Percentiles rank a stretch among this genome's conserved stretches.
Conservation (phyloP, 2,888 invertebrate genomes). For the Drosophila neutralis region DNA sequence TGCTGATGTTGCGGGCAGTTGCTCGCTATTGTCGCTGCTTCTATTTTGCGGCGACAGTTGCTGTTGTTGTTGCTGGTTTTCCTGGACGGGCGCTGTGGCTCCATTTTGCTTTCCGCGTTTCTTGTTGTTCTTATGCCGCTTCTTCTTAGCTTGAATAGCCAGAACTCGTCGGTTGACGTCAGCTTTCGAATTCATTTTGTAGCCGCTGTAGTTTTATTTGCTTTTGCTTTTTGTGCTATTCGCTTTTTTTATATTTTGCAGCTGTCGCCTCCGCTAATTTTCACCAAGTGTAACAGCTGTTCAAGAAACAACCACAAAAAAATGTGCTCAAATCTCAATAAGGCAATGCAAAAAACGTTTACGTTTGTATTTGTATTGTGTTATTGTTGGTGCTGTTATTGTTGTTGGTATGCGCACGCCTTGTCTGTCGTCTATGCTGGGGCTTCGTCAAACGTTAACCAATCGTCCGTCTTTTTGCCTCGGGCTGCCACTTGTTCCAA, state of each 20-base stretch:
- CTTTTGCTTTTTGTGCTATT: constrained; percentile 28
- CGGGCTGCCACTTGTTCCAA: constrained; percentile 65
- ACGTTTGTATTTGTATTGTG: constrained; percentile 31
- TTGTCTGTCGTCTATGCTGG: constrained; percentile 52
- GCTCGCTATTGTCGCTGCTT: constrained; percentile 26
- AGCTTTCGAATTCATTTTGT: constrained; percentile 92
- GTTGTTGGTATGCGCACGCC: constrained; percentile 58
- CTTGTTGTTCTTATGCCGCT: constrained; percentile 94
- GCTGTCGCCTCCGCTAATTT: constrained; percentile 52
- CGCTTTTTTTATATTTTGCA: constrained; percentile 29
- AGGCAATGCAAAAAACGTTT: constrained; percentile 61
- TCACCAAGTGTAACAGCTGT: constrained; percentile 69
- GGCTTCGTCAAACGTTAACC: constrained; percentile 44
- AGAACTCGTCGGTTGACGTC: constrained; percentile 96
- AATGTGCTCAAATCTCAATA: constrained; percentile 72
- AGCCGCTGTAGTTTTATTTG: constrained; percentile 34
- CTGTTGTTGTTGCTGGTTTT: constrained; percentile 50
- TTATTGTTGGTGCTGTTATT: constrained; percentile 17
- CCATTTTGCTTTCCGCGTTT: constrained; percentile 90
- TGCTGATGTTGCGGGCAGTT: constrained; percentile 38
- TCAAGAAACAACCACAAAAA: constrained; percentile 60
- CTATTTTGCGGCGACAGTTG: constrained; percentile 19
- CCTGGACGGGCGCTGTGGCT: constrained; percentile 82
- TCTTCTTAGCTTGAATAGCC: constrained; percentile 96
- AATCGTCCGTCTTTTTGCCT: constrained; percentile 58